Evolutionary conservation across 92 coral and sea anemone species (phyloP).

Genomic region (Parazoanthus darwini): DNA sequence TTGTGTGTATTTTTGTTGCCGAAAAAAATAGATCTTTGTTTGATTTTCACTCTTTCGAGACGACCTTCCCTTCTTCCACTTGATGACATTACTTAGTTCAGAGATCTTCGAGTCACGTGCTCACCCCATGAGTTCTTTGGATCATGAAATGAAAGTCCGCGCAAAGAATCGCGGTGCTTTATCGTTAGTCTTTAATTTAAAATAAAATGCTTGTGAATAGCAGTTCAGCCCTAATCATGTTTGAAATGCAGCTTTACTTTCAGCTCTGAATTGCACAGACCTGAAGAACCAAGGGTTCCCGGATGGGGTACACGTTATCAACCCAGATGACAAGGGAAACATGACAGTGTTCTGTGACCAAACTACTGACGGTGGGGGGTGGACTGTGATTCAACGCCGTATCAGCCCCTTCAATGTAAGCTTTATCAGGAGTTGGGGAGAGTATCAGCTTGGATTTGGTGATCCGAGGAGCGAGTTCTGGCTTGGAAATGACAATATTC

Average conservation of each 20-base stretch:
- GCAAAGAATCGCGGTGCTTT: too few relatives aligned
- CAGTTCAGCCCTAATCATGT: too few relatives aligned
- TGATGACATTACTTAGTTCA: too few relatives aligned
- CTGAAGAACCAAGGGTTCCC: background rate
- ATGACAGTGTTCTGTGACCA: background rate
- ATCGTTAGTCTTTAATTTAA: too few relatives aligned
- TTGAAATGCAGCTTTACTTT: background rate
- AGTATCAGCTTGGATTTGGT: slow-evolving; percentile 8
- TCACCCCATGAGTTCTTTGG: too few relatives aligned
- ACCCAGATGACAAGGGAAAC: background rate
- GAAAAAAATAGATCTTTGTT: too few relatives aligned
- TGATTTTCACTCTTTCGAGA: too few relatives aligned
- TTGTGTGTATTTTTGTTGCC: too few relatives aligned
- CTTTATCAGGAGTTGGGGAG: background rate
- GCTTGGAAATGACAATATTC: background rate
- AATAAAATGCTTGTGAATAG: too few relatives aligned
- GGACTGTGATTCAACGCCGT: background rate
- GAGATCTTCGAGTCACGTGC: too few relatives aligned
- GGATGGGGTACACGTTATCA: background rate
- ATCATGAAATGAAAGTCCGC: too few relatives aligned
- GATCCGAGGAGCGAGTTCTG: background rate
- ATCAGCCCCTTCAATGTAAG: background rate
- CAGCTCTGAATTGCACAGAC: background rate
- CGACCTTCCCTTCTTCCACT: too few relatives aligned
- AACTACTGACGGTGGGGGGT: background rate